phyloP scores from a whole-genome alignment of 2,113 vertebrate species.

The Gallinago jamesoni region DNA sequence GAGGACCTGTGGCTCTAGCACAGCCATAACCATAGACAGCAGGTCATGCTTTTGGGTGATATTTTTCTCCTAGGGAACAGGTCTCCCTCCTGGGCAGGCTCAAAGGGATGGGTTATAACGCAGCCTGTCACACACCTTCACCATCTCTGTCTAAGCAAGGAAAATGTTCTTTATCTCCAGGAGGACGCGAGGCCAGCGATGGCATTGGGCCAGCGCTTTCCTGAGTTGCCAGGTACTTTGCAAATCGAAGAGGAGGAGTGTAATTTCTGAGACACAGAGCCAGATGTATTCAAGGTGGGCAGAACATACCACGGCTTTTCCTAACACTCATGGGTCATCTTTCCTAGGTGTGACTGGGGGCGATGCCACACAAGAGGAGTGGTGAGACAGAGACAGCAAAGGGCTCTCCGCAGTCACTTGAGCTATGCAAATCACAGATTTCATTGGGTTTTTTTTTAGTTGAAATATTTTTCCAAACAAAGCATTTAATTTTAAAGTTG shows the following conservation, averaged over 20 bases:
- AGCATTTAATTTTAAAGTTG: background rate
- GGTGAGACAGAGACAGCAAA: background rate
- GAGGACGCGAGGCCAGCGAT: background rate
- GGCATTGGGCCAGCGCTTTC: background rate
- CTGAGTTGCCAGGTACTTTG: background rate
- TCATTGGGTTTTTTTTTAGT: background rate
- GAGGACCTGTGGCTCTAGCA: background rate
- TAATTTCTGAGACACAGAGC: background rate
- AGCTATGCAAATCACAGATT: background rate
- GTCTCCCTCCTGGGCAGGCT: background rate
- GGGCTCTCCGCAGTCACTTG: background rate
- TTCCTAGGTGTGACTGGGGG: background rate
- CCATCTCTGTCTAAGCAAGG: background rate
- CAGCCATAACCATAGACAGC: background rate
- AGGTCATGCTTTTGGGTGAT: background rate
- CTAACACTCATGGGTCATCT: background rate
- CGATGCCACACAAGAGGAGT: background rate
- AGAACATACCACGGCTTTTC: background rate
- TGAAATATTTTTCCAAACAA: background rate
- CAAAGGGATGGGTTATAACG: accelerated
- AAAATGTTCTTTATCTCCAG: background rate
- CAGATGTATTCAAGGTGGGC: background rate
- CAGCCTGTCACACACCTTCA: accelerated
- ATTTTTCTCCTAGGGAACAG: background rate
- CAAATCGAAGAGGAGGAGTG: background rate